phyloP scores from a whole-genome alignment of 2,113 vertebrate species.

The Perca flavescens region DNA sequence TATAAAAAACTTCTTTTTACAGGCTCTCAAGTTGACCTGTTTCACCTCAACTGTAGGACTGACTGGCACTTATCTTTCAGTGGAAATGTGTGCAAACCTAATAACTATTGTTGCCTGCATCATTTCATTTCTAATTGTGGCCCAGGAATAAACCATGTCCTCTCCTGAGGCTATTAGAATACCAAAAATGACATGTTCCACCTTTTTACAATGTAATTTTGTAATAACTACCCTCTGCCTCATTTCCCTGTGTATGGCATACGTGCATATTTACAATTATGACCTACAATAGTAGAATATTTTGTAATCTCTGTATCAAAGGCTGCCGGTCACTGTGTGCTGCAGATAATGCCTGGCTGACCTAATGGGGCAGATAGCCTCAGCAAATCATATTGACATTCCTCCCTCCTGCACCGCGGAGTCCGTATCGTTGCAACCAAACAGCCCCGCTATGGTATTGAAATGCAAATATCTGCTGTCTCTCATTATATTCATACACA shows the following conservation, averaged over 20 bases:
- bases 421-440: conserved; percentile 11
- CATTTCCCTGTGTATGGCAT: neutral
- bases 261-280: neutral
- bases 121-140: neutral
- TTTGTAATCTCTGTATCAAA: neutral
- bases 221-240: neutral
- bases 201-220: too few relatives aligned
- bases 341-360: conserved; percentile 13
- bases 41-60: neutral
- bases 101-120: neutral
- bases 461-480: conserved; percentile 60
- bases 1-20: neutral
- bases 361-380: conserved; percentile 19
- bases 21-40: neutral
- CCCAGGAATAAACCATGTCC: neutral
- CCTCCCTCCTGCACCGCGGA: conserved; percentile 20
- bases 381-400: conserved; percentile 37
- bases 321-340: neutral
- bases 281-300: neutral
- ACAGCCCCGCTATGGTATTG: neutral
- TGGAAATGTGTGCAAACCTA: neutral
- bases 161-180: neutral
- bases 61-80: neutral
- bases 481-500: conserved; percentile 24
- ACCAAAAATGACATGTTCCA: too few relatives aligned